Base-by-base conservation (phyloP, 2,113 vertebrate species). In the Numenius arquata region DNA sequence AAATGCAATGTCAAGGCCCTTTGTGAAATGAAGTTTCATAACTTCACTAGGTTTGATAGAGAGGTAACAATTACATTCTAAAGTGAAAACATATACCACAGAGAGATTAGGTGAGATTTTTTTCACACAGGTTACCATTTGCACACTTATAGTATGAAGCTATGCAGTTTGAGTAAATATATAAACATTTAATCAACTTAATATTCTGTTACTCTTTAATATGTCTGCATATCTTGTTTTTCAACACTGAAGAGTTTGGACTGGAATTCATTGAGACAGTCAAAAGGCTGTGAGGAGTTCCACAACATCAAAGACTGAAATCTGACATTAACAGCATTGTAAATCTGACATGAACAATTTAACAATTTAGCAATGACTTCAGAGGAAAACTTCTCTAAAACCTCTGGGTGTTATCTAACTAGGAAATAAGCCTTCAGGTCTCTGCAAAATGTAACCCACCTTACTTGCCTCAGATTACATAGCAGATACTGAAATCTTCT, bases 321-420 rank as follows among this genome's bases (percentile, higher is more conserved):
- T 74, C 48, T 95, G 70, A 96, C 78, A 95, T 96, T 91, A 96
- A 89, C 55, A 95, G 21, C 17, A 43, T 56, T 93, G 67, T 90
- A 96, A 96, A 96, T 85, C 62, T 96, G 94, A 97, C 73, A 93
- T 40, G 63, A 97, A 91, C 63, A 77, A 90, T 97, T 97, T 97
- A 96, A 82, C 80, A 97, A 87, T 97, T 95, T 93, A 73, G 19
- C 53, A 86, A 71, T 89, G 58, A 90, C 89, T 96, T 97, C 94
- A 93, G 71, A 94, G 20, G 36, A 67, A 96, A 97, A 92, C 40
- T 89, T 95, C 65, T 36, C 47, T 96, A 90, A 97, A 97, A 89
- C 56, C 52, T 89, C 55, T 82, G 32, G 5, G 26, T 96, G 63
- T 94, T 98, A 82, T 91, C 83, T 91, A 88, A 88, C 61, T 84